Conservation (phyloP, 2,888 invertebrate species). For the Steinernema hermaphroditum region DNA sequence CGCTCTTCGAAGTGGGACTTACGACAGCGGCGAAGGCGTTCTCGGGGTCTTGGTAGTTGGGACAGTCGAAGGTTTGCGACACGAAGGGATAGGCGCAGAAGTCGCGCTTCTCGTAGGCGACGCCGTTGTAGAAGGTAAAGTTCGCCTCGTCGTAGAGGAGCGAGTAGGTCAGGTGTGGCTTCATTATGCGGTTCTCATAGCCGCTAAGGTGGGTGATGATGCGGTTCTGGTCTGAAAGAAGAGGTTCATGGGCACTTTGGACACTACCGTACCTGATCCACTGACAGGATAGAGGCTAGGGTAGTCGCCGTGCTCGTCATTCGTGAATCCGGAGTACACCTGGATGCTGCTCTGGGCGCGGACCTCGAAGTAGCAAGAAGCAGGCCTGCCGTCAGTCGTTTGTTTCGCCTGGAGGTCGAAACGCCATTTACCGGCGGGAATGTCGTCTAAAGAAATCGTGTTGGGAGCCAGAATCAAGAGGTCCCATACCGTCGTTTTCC, state of each 20-base stretch:
- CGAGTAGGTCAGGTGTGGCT: slow-evolving; percentile 29
- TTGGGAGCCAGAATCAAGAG: not conserved
- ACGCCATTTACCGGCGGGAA: slow-evolving; percentile 53
- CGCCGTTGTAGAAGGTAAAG: slow-evolving; percentile 46
- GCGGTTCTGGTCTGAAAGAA: slow-evolving; percentile 39
- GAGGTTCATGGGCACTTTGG: no score
- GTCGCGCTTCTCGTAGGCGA: slow-evolving; percentile 45
- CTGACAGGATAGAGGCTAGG: slow-evolving; percentile 16
- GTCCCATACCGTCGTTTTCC: slow-evolving; percentile 31
- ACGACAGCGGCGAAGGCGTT: slow-evolving; percentile 28
- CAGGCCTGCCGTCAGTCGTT: not conserved
- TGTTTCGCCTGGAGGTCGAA: slow-evolving; percentile 37
- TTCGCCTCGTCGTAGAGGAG: slow-evolving; percentile 33
- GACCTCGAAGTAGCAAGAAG: slow-evolving; percentile 36
- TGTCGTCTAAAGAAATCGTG: slow-evolving; percentile 34
- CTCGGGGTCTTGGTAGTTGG: slow-evolving; percentile 38
- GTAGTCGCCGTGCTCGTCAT: slow-evolving; percentile 32
- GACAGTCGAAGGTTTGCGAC: slow-evolving; percentile 51
- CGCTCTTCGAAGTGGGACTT: not conserved
- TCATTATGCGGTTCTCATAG: not conserved
- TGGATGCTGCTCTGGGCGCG: slow-evolving; percentile 52
- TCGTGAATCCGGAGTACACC: slow-evolving; percentile 49
- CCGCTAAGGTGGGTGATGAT: slow-evolving; percentile 46
- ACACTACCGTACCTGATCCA: not conserved
- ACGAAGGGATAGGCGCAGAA: slow-evolving; percentile 47